Evolutionary conservation across 92 coral and sea anemone genomes (phyloP), one percentile per base, ranked within the genome.

Genomic region (Diadumene lineata): DNA sequence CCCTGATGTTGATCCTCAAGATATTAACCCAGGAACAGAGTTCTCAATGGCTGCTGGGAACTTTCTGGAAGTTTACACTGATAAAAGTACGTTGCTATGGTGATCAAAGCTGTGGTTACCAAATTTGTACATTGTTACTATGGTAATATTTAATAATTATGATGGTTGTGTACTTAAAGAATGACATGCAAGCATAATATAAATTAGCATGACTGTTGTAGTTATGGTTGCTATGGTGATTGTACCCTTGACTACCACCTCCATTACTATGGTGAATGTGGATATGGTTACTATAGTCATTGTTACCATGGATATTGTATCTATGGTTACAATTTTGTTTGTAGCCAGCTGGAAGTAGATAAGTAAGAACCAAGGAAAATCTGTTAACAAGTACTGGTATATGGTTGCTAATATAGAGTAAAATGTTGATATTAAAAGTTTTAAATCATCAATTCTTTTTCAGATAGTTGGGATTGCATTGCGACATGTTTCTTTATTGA

Each of bases 41-140:
- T 94, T 94, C 66, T 92, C 98, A 24, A 94, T 94, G 98, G 97
- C 90, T 34, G 98, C 98, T 43, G 98, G 98, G 26, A 89, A 92
- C 64, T 94, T 94, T 56, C 76, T 86, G 30, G 94, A 94, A 22
- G 92, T 94, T 64, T 94, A 94, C 68, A 69, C 83, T 11, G 94
- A 89, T 53, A 63, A 84, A 23, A 85, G 97, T 91, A 78, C 33
- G 31, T 7, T 7, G 17, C 4, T 7, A 30, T 55, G 1, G 28
- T 38, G 4, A 53, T 53, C 6, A 53, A 9, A 3, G 3, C 18
- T 3, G 3, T 53, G 58, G 19, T 53, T n/a, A n/a, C n/a, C n/a
- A n/a, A n/a, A n/a, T n/a, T n/a, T n/a, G n/a, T n/a, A n/a, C n/a
- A n/a, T n/a, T n/a, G n/a, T n/a, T n/a, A n/a, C n/a, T n/a, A n/a